Conservation (phyloP, 2,888 invertebrate genomes). For the Miltochrista miniata region DNA sequence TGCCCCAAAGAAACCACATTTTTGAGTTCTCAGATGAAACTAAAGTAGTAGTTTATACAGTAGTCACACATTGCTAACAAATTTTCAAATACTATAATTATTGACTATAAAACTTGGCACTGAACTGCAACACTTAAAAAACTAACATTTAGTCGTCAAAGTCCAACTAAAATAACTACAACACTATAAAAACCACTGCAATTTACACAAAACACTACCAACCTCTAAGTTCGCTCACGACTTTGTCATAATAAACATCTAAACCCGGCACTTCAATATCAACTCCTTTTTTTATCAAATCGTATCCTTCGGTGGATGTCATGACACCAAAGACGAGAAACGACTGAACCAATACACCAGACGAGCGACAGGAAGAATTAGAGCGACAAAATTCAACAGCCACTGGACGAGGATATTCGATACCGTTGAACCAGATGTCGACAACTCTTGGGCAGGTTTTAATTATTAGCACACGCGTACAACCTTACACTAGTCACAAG, state of each 20-base stretch:
- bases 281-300: slow-evolving; percentile 76
- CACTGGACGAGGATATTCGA: slow-evolving; percentile 77
- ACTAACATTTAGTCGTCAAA: neutral
- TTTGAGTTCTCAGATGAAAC: too few species aligned
- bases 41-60: too few species aligned
- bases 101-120: neutral
- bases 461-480: slow-evolving; percentile 49
- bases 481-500: slow-evolving; percentile 24
- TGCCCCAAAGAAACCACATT: too few species aligned
- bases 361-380: slow-evolving; percentile 74
- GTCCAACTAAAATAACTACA: slow-evolving; percentile 13
- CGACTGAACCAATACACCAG: slow-evolving; percentile 55
- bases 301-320: slow-evolving; percentile 80
- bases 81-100: neutral
- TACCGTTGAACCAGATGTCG: slow-evolving; percentile 73
- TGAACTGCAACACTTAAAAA: slow-evolving; percentile 1
- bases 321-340: slow-evolving; percentile 64
- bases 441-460: slow-evolving; percentile 67
- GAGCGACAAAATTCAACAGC: slow-evolving; percentile 79
- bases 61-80: neutral
- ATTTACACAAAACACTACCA: slow-evolving; percentile 48
- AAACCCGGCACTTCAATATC: slow-evolving; percentile 80
- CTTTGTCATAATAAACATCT: slow-evolving; percentile 84
- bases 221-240: slow-evolving; percentile 84
- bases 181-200: slow-evolving; percentile 25